phyloP scores from a whole-genome alignment of 2,888 invertebrate genomes.

The Sarcophaga subvicina region DNA sequence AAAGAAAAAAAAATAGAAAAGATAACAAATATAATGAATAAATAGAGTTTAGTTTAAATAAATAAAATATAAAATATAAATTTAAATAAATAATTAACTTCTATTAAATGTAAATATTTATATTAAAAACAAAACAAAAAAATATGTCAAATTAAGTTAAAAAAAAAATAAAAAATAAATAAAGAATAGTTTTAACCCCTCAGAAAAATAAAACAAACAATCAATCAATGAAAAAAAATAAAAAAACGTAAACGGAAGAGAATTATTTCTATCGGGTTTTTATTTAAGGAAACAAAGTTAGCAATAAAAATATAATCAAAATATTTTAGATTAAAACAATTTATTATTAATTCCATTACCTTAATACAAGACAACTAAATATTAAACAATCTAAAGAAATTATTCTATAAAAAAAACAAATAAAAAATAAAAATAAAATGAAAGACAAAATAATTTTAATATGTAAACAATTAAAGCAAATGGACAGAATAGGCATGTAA shows the following conservation, averaged over 20 bases:
- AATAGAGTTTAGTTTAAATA: constrained; percentile 45
- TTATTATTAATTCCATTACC: constrained; percentile 32
- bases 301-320: constrained; percentile 69
- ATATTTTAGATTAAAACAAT: constrained; percentile 66
- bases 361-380: neutral
- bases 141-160: constrained; percentile 46
- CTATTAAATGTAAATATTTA: neutral
- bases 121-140: neutral
- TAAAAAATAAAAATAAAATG: too few relatives aligned
- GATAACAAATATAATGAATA: neutral
- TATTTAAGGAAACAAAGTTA: constrained; percentile 66
- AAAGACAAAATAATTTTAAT: too few relatives aligned
- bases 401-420: neutral
- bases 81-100: neutral
- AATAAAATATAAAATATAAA: neutral
- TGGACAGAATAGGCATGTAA: too few relatives aligned
- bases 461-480: too few relatives aligned
- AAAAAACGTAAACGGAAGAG: neutral
- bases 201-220: neutral
- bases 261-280: constrained; percentile 21
- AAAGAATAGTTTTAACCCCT: too few relatives aligned
- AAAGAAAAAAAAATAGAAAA: neutral
- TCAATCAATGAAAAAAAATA: constrained; percentile 57
- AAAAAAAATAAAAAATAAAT: neutral
- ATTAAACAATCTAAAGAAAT: neutral